Base-by-base conservation (phyloP, 1,140 invertebrate species). In the Caenorhabditis brenneri region DNA sequence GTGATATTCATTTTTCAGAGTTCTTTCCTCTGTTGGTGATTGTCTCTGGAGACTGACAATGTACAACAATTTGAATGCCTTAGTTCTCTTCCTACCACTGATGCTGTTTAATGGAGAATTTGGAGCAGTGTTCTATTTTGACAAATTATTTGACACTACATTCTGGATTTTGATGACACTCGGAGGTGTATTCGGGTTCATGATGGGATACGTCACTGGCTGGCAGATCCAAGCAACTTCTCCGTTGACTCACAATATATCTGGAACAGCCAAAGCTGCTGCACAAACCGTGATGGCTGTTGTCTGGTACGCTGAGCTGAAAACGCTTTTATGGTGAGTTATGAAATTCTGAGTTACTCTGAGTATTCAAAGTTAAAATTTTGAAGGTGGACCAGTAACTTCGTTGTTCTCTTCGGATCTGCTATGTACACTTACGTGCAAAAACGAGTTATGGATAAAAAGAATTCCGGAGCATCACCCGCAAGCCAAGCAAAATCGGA, bases 181-280 rank as follows among this genome's bases (percentile, higher is more conserved):
- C 58, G 95, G 96, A 81, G 98, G 97, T 10, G 69, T 98, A 12
- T 98, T 96, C 92, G 98, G 97, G 48, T 98, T 99, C 92, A 94
- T 95, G 22, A 99, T 99, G 89, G 97, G 97, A 83, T 98, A 95
- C 92, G 94, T 98, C 10, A 97, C 97, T 22, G 95, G 95, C 9
- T 92, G 99, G 85, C 97, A 99, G 93, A 99, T 99, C 87, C 95
- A 94, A 94, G 94, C 96, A 3, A 99, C 98, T 24, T 99, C 97
- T 49, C 96, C 98, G 1, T 92, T 99, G 65, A 99, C 98, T 0
- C 97, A 99, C 91, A 99, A 99, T 91, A 97, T 99, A 85, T 98
- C 96, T 51, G 98, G 98, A 39, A 99, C 98, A 22, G 97, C 97
- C 0, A 99, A 99, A 92, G 97, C 98, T 0, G 98, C 97, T 91